These are phyloP conservation scores for Apamea crenata DNA, from an alignment of 2,888 invertebrate species.

Conservation along the genomic window DNA sequence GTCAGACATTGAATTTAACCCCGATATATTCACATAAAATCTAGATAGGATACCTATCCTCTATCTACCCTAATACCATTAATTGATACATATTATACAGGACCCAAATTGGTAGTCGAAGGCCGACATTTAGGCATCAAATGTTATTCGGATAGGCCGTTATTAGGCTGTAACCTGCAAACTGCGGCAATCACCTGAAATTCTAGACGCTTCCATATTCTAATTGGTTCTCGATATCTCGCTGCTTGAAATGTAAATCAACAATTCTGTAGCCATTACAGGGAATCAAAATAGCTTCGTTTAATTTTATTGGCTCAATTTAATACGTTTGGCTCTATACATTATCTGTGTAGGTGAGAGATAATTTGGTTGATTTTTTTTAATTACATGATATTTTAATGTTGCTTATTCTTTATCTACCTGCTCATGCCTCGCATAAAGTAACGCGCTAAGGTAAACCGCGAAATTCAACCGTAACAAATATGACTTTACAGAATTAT, in stretches of 20 bases:
- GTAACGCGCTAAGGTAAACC: background rate
- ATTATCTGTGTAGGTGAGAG: background rate
- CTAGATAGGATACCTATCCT: conserved; percentile 8
- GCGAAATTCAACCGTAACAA: background rate
- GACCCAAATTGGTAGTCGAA: conserved; percentile 48
- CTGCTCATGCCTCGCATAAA: background rate
- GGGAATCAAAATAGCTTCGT: conserved; percentile 17
- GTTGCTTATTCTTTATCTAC: background rate
- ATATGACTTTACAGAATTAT: background rate
- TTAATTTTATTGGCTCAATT: conserved; percentile 29
- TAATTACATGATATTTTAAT: background rate
- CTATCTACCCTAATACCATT: conserved; percentile 14
- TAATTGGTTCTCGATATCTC: conserved; percentile 53
- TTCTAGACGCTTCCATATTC: conserved; percentile 50
- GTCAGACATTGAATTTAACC: conserved; percentile 3
- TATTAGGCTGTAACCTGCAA: conserved; percentile 38
- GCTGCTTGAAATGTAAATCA: conserved; percentile 42
- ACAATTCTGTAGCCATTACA: conserved; percentile 15
- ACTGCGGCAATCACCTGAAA: conserved; percentile 41
- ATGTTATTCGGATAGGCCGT: conserved; percentile 44
- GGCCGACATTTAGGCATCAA: conserved; percentile 35
- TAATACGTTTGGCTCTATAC: background rate
- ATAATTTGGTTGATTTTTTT: background rate
- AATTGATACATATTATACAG: conserved; percentile 55
- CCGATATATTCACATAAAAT: conserved; percentile 29